Conservation (phyloP, 1,140 invertebrate species). For the Panagrolaimus sp. region DNA sequence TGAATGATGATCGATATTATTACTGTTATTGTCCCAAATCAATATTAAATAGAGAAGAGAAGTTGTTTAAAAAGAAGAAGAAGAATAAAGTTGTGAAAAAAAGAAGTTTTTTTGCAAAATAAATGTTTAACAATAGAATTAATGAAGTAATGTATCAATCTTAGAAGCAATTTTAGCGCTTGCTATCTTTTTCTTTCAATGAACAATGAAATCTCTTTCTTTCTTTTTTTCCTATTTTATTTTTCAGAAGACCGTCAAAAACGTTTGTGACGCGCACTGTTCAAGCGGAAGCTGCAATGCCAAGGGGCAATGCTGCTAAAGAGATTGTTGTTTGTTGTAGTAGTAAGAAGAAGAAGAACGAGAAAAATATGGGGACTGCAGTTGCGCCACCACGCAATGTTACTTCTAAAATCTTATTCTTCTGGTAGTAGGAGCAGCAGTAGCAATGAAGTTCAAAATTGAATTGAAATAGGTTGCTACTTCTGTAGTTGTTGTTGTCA, state of each 20-base stretch:
- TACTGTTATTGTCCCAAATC: no score
- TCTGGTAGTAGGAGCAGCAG: no score
- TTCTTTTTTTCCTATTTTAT: background rate
- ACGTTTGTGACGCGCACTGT: conserved; percentile 6
- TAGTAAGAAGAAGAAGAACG: background rate
- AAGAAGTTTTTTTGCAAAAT: background rate
- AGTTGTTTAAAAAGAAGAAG: no score
- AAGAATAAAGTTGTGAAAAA: conserved; percentile 16
- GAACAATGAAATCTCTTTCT: conserved; percentile 1
- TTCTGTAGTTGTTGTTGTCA: no score
- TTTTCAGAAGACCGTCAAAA: background rate
- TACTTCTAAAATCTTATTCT: no score
- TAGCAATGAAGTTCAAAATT: no score
- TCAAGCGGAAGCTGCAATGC: conserved; percentile 13
- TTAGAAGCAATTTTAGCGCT: background rate
- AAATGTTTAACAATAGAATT: background rate
- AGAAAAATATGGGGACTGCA: background rate
- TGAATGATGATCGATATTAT: no score
- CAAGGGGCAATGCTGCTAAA: conserved; percentile 10
- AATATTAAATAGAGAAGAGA: background rate
- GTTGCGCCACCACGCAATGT: background rate
- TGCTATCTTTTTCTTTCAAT: background rate
- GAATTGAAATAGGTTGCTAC: no score
- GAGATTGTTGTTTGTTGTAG: background rate
- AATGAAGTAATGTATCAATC: conserved; percentile 10